phyloP scores from a whole-genome alignment of 2,888 invertebrate genomes.

The Microdon myrmicae region DNA sequence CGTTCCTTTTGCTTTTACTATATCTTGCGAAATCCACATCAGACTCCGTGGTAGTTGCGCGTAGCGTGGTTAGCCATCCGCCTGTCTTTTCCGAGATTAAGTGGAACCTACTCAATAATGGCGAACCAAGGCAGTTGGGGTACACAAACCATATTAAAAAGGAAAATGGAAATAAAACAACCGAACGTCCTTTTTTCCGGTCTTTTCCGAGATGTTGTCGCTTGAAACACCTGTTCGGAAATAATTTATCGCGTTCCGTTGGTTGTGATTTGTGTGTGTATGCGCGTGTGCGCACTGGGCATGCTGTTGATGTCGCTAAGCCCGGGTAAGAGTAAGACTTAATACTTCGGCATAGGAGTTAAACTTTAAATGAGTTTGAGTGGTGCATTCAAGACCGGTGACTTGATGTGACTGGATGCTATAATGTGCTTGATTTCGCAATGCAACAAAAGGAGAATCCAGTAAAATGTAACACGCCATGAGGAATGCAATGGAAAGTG shows the following conservation, averaged over 20 bases:
- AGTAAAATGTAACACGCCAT: constrained; percentile 42
- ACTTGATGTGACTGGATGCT: constrained; percentile 33
- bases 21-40: constrained; percentile 14
- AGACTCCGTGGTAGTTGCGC: too few relatives aligned
- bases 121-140: background rate
- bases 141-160: constrained; percentile 9
- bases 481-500: constrained; percentile 25
- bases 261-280: constrained; percentile 3
- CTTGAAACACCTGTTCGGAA: constrained; percentile 50
- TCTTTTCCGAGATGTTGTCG: constrained; percentile 48
- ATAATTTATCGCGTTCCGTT: constrained; percentile 46
- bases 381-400: constrained; percentile 6
- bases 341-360: constrained; percentile 6
- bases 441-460: constrained; percentile 18
- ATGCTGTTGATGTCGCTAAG: constrained; percentile 18
- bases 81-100: background rate
- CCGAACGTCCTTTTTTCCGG: constrained; percentile 41
- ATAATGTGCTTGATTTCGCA: too few relatives aligned
- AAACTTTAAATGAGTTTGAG: background rate
- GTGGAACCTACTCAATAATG: constrained; percentile 22
- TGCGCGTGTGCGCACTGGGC: constrained; percentile 8
- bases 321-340: constrained; percentile 35
- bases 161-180: too few relatives aligned
- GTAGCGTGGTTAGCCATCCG: constrained; percentile 7
- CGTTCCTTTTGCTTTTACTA: background rate